phyloP scores from a whole-genome alignment of 2,113 vertebrate species.

The Scolopax mira region DNA sequence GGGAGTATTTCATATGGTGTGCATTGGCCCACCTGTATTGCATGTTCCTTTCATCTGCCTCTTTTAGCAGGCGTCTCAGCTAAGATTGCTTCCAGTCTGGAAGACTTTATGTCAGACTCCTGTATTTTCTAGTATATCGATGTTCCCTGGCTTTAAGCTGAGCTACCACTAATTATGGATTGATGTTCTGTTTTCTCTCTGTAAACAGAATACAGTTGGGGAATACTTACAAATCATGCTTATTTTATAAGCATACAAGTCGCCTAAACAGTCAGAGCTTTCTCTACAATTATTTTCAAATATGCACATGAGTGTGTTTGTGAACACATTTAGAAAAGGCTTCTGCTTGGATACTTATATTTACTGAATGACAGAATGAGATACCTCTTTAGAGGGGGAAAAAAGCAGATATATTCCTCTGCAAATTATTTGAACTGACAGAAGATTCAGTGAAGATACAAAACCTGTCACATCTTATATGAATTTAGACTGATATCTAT shows the following conservation, averaged over 20 bases:
- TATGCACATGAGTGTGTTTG: not conserved
- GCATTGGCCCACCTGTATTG: not conserved
- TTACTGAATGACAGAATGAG: constrained; percentile 47
- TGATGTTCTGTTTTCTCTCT: not conserved
- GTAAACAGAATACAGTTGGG: constrained; percentile 10
- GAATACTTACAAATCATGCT: not conserved
- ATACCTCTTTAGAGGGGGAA: not conserved
- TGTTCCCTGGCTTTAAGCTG: constrained; percentile 20
- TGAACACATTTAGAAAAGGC: constrained; percentile 20
- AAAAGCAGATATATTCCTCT: constrained; percentile 16
- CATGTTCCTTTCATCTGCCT: not conserved
- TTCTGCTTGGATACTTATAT: not conserved
- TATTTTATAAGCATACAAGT: not conserved
- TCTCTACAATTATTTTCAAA: not conserved
- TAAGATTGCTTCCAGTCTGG: constrained; percentile 39
- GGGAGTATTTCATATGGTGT: not conserved
- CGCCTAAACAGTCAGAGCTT: not conserved
- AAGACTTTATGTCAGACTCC: constrained; percentile 34
- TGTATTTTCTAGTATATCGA: constrained; percentile 8
- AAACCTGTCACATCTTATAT: constrained; percentile 38
- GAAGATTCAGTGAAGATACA: constrained; percentile 54
- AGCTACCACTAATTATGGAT: constrained; percentile 41
- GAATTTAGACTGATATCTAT: constrained; percentile 42
- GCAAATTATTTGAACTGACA: constrained; percentile 49
- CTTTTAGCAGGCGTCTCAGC: constrained; percentile 36